Base-by-base conservation (phyloP, 2,888 invertebrate species). In the Tetanocera ferruginea region DNA sequence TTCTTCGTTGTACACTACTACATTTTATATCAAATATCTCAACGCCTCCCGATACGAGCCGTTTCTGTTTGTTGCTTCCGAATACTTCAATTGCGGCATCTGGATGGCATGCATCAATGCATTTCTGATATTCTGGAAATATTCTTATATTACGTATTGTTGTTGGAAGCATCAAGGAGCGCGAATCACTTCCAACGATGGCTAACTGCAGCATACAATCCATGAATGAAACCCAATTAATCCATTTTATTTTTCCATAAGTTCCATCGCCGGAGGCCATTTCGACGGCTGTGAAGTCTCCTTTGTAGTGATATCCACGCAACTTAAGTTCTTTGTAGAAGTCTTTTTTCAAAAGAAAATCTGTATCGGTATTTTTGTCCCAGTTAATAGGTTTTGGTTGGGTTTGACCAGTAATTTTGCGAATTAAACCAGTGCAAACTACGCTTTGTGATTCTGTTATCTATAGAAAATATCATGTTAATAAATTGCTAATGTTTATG, bases 131-230 rank as follows among this genome's bases (percentile, higher is more conserved):
- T 25, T 88, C 90, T 3, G 93, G 93, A 83, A 94, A 93, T 66
- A 95, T 94, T 37, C 91, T 91, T 0, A 95, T 87, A 83, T 91
- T 93, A 84, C 93, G 92, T 31, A 95, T 92, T 71, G 94, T 91
- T 2, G 94, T 95, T 0, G 96, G 96, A 0, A 95, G 92, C 84
- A 93, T 92, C 8, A 95, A 91, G 8, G 93, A 92, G 31, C 94
- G 91, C 5, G 93, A 92, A 80, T 93, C 93, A 81, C 92, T 90
- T 49, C 92, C 92, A 17, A 96, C 88, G 76, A 96, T 93, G 84
- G 93, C 92, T 83, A 95, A 92, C 88, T 97, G 97, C 3, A 97
- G 91, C 93, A 97, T 94, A 70, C 94, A 94, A 89, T 97, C 97
- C 90, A 97, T 92, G 89, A 95, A 96, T 3, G 95, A 92, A 11